Percentiles rank a stretch among this genome's conserved stretches.
Conservation (phyloP, 2,888 invertebrate genomes). For the Agrotis ipsilon region DNA sequence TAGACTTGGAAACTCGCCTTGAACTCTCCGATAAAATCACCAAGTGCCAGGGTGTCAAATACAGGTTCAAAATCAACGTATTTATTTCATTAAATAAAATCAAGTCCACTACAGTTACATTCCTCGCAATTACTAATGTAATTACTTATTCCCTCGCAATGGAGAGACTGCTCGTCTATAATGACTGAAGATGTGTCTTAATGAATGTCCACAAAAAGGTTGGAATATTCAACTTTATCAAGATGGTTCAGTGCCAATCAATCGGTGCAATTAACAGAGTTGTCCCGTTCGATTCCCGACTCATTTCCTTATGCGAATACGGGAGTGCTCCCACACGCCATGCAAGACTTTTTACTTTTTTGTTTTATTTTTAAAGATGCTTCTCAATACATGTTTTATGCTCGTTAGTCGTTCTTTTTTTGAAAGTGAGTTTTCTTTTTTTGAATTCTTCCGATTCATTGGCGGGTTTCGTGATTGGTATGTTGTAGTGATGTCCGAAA, state of each 20-base stretch:
- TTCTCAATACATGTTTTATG: conserved; percentile 40
- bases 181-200: conserved; percentile 60
- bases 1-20: neutral
- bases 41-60: neutral
- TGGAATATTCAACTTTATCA: conserved; percentile 57
- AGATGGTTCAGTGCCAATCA: conserved; percentile 68
- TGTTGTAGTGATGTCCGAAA: conserved; percentile 30
- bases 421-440: conserved; percentile 25
- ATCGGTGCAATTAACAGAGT: conserved; percentile 70
- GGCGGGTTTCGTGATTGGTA: conserved; percentile 8
- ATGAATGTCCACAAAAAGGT: conserved; percentile 59
- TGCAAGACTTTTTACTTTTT: conserved; percentile 4
- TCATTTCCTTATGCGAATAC: conserved; percentile 68
- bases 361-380: conserved; percentile 40
- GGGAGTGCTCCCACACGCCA: conserved; percentile 64
- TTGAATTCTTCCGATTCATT: conserved; percentile 9
- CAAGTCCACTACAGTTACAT: conserved; percentile 24
- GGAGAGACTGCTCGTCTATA: conserved; percentile 42
- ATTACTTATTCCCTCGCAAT: conserved; percentile 52
- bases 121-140: conserved; percentile 41
- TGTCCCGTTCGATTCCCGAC: conserved; percentile 65
- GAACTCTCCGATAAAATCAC: neutral
- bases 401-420: conserved; percentile 40
- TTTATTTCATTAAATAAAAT: conserved; percentile 6
- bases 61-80: neutral